phyloP scores from a whole-genome alignment of 2,113 vertebrate genomes.

The Python bivittatus region DNA sequence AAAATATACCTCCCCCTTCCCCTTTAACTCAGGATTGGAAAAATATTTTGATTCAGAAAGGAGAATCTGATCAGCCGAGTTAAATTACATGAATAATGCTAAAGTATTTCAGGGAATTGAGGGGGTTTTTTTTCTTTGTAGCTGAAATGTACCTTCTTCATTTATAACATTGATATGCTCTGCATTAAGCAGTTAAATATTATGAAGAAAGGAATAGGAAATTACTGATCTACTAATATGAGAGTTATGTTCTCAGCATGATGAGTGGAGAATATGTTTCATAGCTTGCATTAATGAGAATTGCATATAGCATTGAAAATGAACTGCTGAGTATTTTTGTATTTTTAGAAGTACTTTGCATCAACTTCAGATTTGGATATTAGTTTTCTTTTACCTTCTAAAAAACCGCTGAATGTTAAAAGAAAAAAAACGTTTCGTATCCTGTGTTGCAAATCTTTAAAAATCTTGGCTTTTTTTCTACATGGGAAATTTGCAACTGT shows the following conservation, averaged over 20 bases:
- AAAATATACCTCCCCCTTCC: conserved; percentile 40
- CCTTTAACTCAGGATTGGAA: conserved; percentile 42
- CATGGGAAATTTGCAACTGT: not conserved
- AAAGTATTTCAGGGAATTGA: conserved; percentile 55
- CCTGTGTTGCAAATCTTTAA: not conserved
- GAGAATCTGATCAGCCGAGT: conserved; percentile 61
- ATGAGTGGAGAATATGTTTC: conserved; percentile 34
- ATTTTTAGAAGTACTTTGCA: conserved; percentile 5
- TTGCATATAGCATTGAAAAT: conserved; percentile 33
- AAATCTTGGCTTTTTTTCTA: not conserved
- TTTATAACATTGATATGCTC: conserved; percentile 38
- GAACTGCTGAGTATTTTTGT: conserved; percentile 21
- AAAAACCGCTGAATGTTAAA: conserved; percentile 27
- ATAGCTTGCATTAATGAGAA: conserved; percentile 35
- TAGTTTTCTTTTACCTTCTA: not conserved
- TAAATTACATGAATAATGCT: conserved; percentile 66
- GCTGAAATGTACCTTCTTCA: conserved; percentile 55
- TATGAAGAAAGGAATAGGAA: conserved; percentile 32
- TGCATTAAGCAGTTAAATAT: conserved; percentile 57
- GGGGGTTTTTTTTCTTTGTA: conserved; percentile 27
- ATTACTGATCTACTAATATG: conserved; percentile 41
- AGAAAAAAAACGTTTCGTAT: not conserved
- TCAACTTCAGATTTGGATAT: not conserved
- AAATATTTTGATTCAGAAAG: conserved; percentile 62
- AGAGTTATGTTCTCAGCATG: conserved; percentile 34